These are phyloP conservation scores for Dorcus parallelipipedus DNA, from an alignment of 2,888 invertebrate genomes.

Conservation along the genomic window DNA sequence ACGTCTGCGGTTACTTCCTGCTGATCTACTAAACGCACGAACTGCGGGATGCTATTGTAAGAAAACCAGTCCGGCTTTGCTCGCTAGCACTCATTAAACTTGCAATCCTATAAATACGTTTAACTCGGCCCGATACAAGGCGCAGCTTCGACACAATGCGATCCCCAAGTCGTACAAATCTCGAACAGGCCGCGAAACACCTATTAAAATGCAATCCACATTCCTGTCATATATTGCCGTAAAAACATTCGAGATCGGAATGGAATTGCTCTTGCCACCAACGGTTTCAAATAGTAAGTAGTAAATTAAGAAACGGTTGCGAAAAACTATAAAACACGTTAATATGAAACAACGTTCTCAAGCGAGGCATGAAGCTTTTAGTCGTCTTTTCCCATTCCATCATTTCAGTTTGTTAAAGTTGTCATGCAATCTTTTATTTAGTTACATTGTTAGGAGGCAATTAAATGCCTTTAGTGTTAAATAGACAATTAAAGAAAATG, in stretches of 20 bases:
- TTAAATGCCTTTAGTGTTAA: no score
- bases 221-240: conserved; percentile 26
- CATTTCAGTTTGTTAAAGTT: no score
- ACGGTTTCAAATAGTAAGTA: neutral
- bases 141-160: conserved; percentile 22
- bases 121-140: conserved; percentile 19
- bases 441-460: no score
- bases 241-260: conserved; percentile 11
- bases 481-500: no score
- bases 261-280: conserved; percentile 6
- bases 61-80: conserved; percentile 33
- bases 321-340: no score
- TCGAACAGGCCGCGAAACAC: conserved; percentile 24
- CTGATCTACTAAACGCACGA: conserved; percentile 39
- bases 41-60: conserved; percentile 37
- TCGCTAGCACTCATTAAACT: conserved; percentile 31
- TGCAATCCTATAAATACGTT: conserved; percentile 34
- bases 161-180: conserved; percentile 21
- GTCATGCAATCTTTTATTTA: no score
- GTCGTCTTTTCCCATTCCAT: no score
- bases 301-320: neutral
- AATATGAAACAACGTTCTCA: no score
- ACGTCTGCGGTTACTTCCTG: conserved; percentile 36
- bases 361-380: no score
- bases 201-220: conserved; percentile 31